A percentile compares a stretch with the other conserved stretches of the same genome.
Evolutionary conservation across 1,140 invertebrate genomes (phyloP).

Genomic region (Lamellibrachia luymesi): DNA sequence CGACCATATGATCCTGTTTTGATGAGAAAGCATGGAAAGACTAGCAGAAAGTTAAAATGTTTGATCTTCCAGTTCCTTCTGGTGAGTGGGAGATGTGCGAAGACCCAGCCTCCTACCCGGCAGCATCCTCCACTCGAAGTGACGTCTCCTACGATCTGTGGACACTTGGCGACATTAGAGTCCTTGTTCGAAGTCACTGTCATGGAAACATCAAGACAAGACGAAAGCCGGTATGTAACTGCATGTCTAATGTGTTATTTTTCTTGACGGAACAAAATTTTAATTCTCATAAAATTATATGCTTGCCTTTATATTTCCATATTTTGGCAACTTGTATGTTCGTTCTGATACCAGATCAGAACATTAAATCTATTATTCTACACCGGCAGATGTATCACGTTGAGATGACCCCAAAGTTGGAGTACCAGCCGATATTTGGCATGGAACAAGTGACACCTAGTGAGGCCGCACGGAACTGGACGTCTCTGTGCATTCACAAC

Average conservation of each 20-base stretch:
- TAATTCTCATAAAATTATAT: neutral
- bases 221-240: neutral
- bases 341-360: neutral
- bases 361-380: neutral
- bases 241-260: neutral
- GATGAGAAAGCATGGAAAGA: neutral
- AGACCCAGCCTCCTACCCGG: neutral
- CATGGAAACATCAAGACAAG: constrained; percentile 28
- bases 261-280: neutral
- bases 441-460: constrained; percentile 36
- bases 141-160: constrained; percentile 35
- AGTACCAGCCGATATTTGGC: constrained; percentile 38
- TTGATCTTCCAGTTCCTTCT: neutral
- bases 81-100: constrained; percentile 13
- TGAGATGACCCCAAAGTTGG: constrained; percentile 32
- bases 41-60: neutral
- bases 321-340: neutral
- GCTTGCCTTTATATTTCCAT: neutral
- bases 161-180: constrained; percentile 31
- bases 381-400: constrained; percentile 2
- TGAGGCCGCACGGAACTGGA: constrained; percentile 35
- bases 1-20: neutral
- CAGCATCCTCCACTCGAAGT: neutral
- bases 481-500: constrained; percentile 35
- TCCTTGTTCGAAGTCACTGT: constrained; percentile 31